phyloP scores from a whole-genome alignment of 2,113 vertebrate species.

The Psittacara wagleri region DNA sequence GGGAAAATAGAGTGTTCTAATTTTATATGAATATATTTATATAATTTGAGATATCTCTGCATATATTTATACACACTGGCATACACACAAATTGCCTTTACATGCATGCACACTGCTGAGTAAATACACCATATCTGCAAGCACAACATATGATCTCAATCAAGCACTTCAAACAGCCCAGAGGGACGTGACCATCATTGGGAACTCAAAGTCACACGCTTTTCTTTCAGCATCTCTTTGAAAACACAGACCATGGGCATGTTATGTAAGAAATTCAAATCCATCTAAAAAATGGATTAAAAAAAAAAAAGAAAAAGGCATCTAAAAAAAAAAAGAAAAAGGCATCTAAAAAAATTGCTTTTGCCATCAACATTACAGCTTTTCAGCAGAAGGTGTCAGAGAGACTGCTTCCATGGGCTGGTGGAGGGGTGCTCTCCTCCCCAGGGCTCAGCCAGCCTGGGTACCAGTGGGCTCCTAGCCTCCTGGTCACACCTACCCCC shows the following conservation, averaged over 20 bases:
- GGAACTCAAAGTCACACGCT: accelerated
- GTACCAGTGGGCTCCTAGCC: accelerated
- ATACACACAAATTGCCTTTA: not conserved
- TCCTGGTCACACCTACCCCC: not conserved
- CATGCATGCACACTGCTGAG: not conserved
- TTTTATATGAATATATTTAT: not conserved
- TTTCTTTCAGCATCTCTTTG: not conserved
- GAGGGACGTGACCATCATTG: not conserved
- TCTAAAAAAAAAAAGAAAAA: not conserved
- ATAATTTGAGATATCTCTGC: not conserved
- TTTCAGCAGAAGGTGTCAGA: not conserved
- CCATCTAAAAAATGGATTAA: not conserved
- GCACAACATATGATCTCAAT: not conserved
- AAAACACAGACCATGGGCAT: not conserved
- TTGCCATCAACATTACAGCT: not conserved
- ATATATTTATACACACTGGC: not conserved
- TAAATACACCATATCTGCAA: not conserved
- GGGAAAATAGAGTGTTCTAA: not conserved
- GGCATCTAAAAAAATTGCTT: not conserved
- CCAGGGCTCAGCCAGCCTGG: not conserved
- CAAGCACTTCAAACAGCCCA: not conserved
- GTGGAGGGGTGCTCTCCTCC: not conserved
- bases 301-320: not conserved
- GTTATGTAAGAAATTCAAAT: not conserved
- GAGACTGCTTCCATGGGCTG: not conserved